Evolutionary conservation across 2,888 invertebrate genomes (phyloP).

Genomic region (Aspidiotus rigidus): DNA sequence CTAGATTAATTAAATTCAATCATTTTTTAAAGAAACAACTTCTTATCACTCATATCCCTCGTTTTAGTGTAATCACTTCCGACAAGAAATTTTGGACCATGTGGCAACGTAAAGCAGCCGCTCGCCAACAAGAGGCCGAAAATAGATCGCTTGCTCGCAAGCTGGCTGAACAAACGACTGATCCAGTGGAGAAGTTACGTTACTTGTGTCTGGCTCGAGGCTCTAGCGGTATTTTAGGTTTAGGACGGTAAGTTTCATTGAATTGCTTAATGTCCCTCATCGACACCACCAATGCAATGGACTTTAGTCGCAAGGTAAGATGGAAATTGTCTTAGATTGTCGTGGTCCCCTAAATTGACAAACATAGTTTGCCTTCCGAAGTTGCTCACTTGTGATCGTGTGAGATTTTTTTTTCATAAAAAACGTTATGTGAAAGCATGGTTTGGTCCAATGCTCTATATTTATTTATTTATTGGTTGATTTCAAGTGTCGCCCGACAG

Average conservation of each 20-base stretch:
- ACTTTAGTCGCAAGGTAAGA: too few relatives aligned
- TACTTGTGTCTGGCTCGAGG: constrained; percentile 76
- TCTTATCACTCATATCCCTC: neutral
- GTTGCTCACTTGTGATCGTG: too few relatives aligned
- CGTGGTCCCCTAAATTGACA: too few relatives aligned
- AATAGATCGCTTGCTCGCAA: constrained; percentile 27
- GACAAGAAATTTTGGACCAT: neutral
- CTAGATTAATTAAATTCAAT: neutral
- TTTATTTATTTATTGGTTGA: too few relatives aligned
- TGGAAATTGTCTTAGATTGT: too few relatives aligned
- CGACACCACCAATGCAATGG: too few relatives aligned
- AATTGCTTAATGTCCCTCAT: too few relatives aligned
- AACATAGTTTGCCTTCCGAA: too few relatives aligned
- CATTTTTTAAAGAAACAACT: neutral
- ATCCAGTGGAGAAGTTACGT: constrained; percentile 74
- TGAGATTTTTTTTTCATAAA: too few relatives aligned
- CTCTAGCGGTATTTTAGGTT: constrained; percentile 74
- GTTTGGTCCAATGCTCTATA: too few relatives aligned
- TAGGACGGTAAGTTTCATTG: constrained; percentile 60
- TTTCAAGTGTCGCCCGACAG: too few relatives aligned
- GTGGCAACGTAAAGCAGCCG: constrained; percentile 33
- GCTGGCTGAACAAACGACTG: constrained; percentile 47
- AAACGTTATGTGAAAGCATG: too few relatives aligned
- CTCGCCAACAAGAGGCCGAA: constrained; percentile 28
- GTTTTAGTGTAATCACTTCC: neutral